phyloP scores from a whole-genome alignment of 2,113 vertebrate species.

The Nanorana parkeri region DNA sequence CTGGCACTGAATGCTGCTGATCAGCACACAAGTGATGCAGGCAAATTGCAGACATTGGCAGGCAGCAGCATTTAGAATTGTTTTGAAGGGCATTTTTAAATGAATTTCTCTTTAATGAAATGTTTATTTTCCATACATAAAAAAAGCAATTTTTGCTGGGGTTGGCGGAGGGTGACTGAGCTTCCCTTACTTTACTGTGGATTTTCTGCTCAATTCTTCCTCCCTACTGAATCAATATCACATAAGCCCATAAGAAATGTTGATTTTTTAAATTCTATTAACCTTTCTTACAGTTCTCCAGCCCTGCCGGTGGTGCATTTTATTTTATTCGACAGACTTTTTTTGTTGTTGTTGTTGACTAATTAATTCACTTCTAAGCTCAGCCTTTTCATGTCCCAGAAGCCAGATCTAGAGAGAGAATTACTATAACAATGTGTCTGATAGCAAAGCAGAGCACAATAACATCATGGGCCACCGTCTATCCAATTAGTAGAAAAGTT shows the following conservation, averaged over 20 bases:
- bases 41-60: too few species aligned
- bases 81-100: too few species aligned
- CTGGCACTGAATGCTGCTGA: too few species aligned
- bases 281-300: slow-evolving; percentile 32
- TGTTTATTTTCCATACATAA: background rate
- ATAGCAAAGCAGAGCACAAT: slow-evolving; percentile 30
- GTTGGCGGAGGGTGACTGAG: background rate
- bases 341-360: slow-evolving; percentile 37
- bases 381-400: slow-evolving; percentile 24
- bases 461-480: slow-evolving; percentile 37
- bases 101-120: slow-evolving; percentile 3
- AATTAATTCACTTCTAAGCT: slow-evolving; percentile 43
- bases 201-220: background rate
- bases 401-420: slow-evolving; percentile 21
- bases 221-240: slow-evolving; percentile 11
- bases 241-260: slow-evolving; percentile 4
- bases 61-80: too few species aligned
- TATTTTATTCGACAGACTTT: slow-evolving; percentile 21
- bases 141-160: too few species aligned
- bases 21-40: too few species aligned
- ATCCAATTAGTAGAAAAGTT: slow-evolving; percentile 45
- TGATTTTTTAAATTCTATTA: slow-evolving; percentile 32
- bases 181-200: slow-evolving; percentile 1
- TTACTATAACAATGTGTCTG: slow-evolving; percentile 19
- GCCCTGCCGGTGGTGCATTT: slow-evolving; percentile 7